phyloP scores from a whole-genome alignment of 2,797 vertebrate genomes.

The Falco peregrinus region DNA sequence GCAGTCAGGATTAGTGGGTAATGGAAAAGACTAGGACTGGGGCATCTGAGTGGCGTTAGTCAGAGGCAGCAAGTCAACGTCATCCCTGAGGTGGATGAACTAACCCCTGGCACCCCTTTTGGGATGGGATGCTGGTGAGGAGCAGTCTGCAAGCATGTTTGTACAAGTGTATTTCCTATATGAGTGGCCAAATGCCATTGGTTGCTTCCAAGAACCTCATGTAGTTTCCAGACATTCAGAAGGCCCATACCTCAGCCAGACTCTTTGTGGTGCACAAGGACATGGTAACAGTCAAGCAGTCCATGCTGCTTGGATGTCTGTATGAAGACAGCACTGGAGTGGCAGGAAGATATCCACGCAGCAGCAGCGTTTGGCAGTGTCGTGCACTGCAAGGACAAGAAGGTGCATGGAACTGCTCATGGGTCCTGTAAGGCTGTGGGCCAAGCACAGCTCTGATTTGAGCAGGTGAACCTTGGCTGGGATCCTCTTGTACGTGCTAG shows the following conservation, averaged over 20 bases:
- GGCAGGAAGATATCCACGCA: neutral
- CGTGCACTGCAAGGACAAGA: rapidly evolving
- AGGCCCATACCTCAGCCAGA: neutral
- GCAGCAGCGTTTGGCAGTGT: neutral
- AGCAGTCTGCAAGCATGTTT: neutral
- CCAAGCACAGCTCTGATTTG: neutral
- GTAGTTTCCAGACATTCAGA: neutral
- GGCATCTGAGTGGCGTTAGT: neutral
- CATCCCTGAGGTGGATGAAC: neutral
- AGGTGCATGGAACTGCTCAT: neutral
- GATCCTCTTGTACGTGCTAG: neutral
- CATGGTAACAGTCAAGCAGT: neutral
- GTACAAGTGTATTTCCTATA: neutral
- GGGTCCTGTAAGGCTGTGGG: neutral
- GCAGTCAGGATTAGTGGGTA: neutral
- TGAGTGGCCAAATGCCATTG: neutral
- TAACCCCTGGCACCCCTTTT: neutral
- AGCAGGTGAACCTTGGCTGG: neutral
- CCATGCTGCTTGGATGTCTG: neutral
- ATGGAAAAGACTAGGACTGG: neutral
- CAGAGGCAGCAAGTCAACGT: neutral
- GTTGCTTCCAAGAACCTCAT: neutral
- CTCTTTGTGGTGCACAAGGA: neutral
- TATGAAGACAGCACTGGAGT: neutral
- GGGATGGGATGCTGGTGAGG: neutral